A percentile compares a stretch with the other conserved stretches of the same genome.
These are phyloP conservation scores for Drosophila nasuta DNA, from an alignment of 1,140 invertebrate species.

Conservation along the genomic window DNA sequence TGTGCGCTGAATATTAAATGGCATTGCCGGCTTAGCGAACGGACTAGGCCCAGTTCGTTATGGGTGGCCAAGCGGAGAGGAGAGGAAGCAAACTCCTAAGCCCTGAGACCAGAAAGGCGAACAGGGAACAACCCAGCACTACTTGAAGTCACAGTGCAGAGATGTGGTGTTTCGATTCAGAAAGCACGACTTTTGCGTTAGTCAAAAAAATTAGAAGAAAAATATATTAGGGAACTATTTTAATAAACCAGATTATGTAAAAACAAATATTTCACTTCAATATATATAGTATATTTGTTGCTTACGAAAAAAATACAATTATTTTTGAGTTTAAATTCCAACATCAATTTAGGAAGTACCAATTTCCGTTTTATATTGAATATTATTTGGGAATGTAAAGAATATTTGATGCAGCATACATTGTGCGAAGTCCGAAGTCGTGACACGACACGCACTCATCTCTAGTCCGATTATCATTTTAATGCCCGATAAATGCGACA, in stretches of 20 bases:
- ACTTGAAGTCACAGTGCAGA: neutral
- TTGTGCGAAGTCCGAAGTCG: neutral
- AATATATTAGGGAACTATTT: too few relatives aligned
- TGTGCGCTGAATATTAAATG: constrained; percentile 83
- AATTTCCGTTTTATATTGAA: too few relatives aligned
- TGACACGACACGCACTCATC: constrained; percentile 18
- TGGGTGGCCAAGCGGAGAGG: neutral
- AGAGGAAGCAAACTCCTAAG: neutral
- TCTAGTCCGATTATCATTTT: constrained; percentile 77
- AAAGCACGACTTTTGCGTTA: neutral
- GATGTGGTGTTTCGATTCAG: neutral
- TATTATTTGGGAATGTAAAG: too few relatives aligned
- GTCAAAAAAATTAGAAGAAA: neutral
- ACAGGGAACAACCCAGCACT: neutral
- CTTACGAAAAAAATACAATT: too few relatives aligned
- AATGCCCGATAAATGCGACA: constrained; percentile 83
- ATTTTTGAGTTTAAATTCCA: too few relatives aligned
- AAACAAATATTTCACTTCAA: too few relatives aligned
- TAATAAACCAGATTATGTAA: too few relatives aligned
- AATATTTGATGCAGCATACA: too few relatives aligned
- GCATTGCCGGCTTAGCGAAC: constrained; percentile 30
- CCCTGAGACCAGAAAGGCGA: neutral
- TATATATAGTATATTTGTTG: too few relatives aligned
- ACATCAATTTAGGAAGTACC: too few relatives aligned
- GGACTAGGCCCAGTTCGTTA: constrained; percentile 18